Evolutionary conservation across 2,888 invertebrate species (phyloP).

Genomic region (Camponotus fellah): DNA sequence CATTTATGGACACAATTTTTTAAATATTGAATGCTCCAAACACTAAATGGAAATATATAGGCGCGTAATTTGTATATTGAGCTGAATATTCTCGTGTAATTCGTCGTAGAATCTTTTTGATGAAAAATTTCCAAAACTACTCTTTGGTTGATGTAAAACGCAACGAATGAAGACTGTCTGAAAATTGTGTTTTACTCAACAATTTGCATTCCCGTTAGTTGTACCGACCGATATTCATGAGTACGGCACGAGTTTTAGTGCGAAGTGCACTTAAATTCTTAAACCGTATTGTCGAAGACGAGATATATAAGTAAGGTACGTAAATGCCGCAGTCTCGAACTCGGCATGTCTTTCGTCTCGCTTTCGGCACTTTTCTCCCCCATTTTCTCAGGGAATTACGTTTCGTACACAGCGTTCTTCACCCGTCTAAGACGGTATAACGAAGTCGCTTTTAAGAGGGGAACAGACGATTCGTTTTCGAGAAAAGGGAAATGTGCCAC

Average conservation of each 20-base stretch:
- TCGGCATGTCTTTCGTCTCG: conserved; percentile 16
- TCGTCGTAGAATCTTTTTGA: conserved; percentile 27
- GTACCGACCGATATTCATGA: conserved; percentile 46
- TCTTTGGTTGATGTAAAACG: conserved; percentile 35
- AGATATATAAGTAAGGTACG: conserved; percentile 47
- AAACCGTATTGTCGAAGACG: conserved; percentile 53
- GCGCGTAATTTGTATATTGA: not conserved
- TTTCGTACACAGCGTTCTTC: conserved; percentile 55
- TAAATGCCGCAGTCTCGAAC: conserved; percentile 35
- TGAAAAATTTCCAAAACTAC: conserved; percentile 11
- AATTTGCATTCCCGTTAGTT: conserved; percentile 45
- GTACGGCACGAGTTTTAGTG: conserved; percentile 37
- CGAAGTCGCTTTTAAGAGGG: conserved; percentile 43
- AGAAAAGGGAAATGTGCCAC: conserved; percentile 35
- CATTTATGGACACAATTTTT: not conserved
- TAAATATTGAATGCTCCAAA: not conserved
- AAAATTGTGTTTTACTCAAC: conserved; percentile 49
- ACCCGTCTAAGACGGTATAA: conserved; percentile 51
- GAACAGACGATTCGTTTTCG: conserved; percentile 8
- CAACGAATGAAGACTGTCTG: conserved; percentile 27
- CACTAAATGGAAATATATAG: not conserved
- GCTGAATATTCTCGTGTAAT: conserved; percentile 13
- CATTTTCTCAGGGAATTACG: conserved; percentile 55
- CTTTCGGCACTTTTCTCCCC: conserved; percentile 41
- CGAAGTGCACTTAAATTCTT: conserved; percentile 60